These are phyloP conservation scores for Ceryle rudis DNA, from an alignment of 2,797 vertebrate genomes.

Conservation along the genomic window DNA sequence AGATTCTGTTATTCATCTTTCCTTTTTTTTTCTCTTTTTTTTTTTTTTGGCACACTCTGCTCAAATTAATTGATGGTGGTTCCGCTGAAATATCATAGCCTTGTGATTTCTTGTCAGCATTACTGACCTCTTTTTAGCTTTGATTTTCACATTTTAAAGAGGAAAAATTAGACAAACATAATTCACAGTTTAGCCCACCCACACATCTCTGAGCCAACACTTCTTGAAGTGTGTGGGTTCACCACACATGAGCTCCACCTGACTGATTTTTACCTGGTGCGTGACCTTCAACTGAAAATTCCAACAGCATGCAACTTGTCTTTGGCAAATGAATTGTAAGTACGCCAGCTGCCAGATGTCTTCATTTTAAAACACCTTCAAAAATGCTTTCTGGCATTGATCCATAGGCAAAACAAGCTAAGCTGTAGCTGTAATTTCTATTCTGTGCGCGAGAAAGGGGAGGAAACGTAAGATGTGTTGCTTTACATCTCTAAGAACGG, in stretches of 20 bases:
- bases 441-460: constrained; percentile 71
- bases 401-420: constrained; percentile 81
- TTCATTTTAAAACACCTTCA: constrained; percentile 86
- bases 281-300: constrained; percentile 80
- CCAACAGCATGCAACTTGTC: constrained; percentile 79
- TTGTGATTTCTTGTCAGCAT: constrained; percentile 69
- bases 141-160: constrained; percentile 31
- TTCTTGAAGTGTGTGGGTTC: constrained; percentile 54
- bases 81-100: constrained; percentile 55
- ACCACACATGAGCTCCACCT: constrained; percentile 64
- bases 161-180: constrained; percentile 51
- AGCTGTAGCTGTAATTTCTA: constrained; percentile 77
- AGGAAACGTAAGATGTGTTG: constrained; percentile 39
- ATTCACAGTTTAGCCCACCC: constrained; percentile 60
- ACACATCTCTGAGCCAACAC: constrained; percentile 35
- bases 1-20: constrained; percentile 61
- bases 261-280: constrained; percentile 79
- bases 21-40: background rate
- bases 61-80: constrained; percentile 64
- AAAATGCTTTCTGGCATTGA: constrained; percentile 82
- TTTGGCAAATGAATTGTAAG: constrained; percentile 82
- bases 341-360: constrained; percentile 83
- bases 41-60: constrained; percentile 8
- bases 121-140: constrained; percentile 56
- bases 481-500: constrained; percentile 62